Base-by-base conservation (phyloP, 2,888 invertebrate species). In the Brachyopa scutellaris region DNA sequence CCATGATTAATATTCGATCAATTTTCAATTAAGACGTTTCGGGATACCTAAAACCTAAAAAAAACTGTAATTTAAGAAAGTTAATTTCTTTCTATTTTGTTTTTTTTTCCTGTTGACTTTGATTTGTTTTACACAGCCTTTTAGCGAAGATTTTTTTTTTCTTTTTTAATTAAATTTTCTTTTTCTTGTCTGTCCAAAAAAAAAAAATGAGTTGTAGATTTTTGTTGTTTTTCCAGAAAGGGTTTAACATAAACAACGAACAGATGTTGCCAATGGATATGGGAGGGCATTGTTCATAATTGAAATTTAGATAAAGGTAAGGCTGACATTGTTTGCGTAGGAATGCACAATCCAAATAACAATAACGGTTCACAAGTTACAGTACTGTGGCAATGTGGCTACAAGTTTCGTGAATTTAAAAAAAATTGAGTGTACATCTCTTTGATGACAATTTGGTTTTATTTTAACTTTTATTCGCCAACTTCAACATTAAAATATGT, bases 1-100 rank as follows among this genome's bases (percentile, higher is more conserved):
- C 53, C 31, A 38, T 69, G 49, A 70, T 72, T 62, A 53, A 53
- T 72, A 61, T 17, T 53, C 51, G 33, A 64, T 73, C 62, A 55
- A 73, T 47, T 55, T 62, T 57, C 47, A 64, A 73, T 36, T 62
- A 55, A 62, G 53, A 47, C n/a, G 45, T 62, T 38, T 42, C 9
- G 15, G 31, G 33, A 72, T 31, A 45, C 11, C n/a, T n/a, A n/a
- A 17, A 15, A 6, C 40, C 13, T 19, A 9, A 21, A 21, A 29
- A 31, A 40, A 40, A 17, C 2, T 2, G 15, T 13, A 55, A 55
- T 21, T 55, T 38, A 7, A n/a, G n/a, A n/a, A n/a, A 6, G 26
- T 26, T 26, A 6, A 6, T 9, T 23, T 57, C 2, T 2, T 38
- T 49, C 0, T 21, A 7, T 45, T 17, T 38, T 31, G 40, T 49